Percentiles rank a stretch among this genome's conserved stretches.
phyloP scores from a whole-genome alignment of 1,140 invertebrate genomes.

The Laupala kohalensis region DNA sequence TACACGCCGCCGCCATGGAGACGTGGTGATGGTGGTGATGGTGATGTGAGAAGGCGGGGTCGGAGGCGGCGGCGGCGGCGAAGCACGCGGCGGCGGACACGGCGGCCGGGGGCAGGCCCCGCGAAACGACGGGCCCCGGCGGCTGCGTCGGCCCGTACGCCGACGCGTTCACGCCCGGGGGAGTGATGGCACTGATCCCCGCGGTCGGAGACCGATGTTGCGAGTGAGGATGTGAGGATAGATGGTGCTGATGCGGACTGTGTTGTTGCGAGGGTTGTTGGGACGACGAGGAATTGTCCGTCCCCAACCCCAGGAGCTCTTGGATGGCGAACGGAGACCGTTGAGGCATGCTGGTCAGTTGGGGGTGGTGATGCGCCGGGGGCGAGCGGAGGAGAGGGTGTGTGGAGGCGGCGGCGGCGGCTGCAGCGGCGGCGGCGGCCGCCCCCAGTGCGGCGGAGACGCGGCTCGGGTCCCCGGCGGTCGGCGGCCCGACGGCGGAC shows the following conservation, averaged over 20 bases:
- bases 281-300: conserved; percentile 25
- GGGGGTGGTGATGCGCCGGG: neutral
- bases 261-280: conserved; percentile 23
- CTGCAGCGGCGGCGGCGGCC: neutral
- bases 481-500: neutral
- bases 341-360: conserved; percentile 44
- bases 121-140: conserved; percentile 19
- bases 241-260: conserved; percentile 7
- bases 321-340: conserved; percentile 84
- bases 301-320: conserved; percentile 67
- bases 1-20: conserved; percentile 41
- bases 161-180: conserved; percentile 35
- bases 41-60: conserved; percentile 22
- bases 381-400: too few species aligned
- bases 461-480: neutral
- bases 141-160: conserved; percentile 24
- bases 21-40: conserved; percentile 43
- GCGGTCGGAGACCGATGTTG: conserved; percentile 28
- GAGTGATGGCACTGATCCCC: conserved; percentile 24
- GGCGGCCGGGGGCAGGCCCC: conserved; percentile 4
- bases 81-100: conserved; percentile 2
- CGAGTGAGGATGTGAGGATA: conserved; percentile 8
- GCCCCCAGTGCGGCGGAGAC: neutral
- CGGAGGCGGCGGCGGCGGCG: conserved; percentile 24
- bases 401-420: neutral